Evolutionary conservation across 2,113 vertebrate genomes (phyloP), one percentile per base, ranked within the genome.

Genomic region (Pelmatolapia mariae): DNA sequence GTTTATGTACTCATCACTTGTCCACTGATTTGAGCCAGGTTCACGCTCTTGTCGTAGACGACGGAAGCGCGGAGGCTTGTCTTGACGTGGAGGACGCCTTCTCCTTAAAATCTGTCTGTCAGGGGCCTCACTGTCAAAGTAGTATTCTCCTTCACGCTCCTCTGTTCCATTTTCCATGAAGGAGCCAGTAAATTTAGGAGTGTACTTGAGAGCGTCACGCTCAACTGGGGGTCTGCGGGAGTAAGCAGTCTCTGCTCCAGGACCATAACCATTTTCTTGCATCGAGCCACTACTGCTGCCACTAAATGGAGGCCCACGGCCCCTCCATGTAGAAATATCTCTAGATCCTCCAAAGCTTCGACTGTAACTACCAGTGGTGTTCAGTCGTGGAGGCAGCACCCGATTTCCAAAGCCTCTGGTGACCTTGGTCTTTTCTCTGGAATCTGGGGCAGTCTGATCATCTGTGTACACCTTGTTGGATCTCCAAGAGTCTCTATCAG

Each of bases 41-140:
- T 99, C 98, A 0, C 97, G 96, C 68, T 99, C 98, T 87, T 99
- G 99, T 18, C 95, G 96, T 10, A 99, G 96, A 68, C 99, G 98
- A 16, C 98, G 95, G 95, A 99, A 99, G 1, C 99, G 95, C 0
- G 99, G 99, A 0, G 99, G 98, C 19, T 99, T 99, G 95, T 99
- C 99, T 83, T 99, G 99, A 52, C 98, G 98, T 0, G 98, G 99
- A 1, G 98, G 98, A 1, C 99, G 97, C 0, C 99, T 93, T 36
- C 98, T 96, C 66, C 98, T 95, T 90, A 99, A 96, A 0, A 97
- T 97, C 68, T 98, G 96, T 84, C 98, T 97, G 90, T 99, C 98
- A 0, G 96, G 97, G 87, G 97, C 98, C 47, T 98, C 98, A 1
- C 93, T 93, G 87, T 99, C 98, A 0, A 96, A 91, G 10, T 93